Conservation (phyloP, 2,113 vertebrate species). For the Dendropsophus ebraccatus region DNA sequence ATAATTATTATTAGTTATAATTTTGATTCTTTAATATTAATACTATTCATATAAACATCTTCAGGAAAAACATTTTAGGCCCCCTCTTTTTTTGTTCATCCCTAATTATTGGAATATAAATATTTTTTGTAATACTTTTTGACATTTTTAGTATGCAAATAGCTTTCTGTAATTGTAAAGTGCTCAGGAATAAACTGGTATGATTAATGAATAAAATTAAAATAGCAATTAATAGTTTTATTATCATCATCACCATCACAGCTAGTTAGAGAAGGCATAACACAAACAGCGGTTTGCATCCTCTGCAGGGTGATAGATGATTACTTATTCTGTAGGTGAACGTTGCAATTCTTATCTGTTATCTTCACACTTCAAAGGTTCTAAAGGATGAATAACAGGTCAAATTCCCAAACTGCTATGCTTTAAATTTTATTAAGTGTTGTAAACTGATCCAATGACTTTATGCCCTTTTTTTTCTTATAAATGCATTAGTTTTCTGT, state of each 20-base stretch:
- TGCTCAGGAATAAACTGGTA: background rate
- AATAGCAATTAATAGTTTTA: slow-evolving; percentile 6
- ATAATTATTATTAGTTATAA: no score
- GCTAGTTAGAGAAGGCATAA: background rate
- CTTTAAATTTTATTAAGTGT: slow-evolving; percentile 56
- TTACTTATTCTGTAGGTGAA: slow-evolving; percentile 49
- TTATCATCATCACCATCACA: background rate
- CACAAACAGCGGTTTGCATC: slow-evolving; percentile 26
- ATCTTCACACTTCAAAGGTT: slow-evolving; percentile 49
- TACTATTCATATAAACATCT: no score
- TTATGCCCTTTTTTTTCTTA: slow-evolving; percentile 19
- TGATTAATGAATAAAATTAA: background rate
- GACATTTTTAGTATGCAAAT: slow-evolving; percentile 1
- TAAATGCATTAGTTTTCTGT: slow-evolving; percentile 41
- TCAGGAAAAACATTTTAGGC: background rate
- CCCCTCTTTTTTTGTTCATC: background rate
- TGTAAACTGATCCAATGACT: slow-evolving; percentile 37
- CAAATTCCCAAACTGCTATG: slow-evolving; percentile 31
- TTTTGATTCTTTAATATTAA: no score
- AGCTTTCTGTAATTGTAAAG: background rate
- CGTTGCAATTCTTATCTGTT: slow-evolving; percentile 48
- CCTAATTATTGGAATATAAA: background rate
- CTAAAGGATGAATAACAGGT: slow-evolving; percentile 53
- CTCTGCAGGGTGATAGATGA: slow-evolving; percentile 35
- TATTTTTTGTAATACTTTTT: background rate